A percentile compares a stretch with the other conserved stretches of the same genome.
Conservation (phyloP, 2,888 invertebrate species). For the Pecten maximus region DNA sequence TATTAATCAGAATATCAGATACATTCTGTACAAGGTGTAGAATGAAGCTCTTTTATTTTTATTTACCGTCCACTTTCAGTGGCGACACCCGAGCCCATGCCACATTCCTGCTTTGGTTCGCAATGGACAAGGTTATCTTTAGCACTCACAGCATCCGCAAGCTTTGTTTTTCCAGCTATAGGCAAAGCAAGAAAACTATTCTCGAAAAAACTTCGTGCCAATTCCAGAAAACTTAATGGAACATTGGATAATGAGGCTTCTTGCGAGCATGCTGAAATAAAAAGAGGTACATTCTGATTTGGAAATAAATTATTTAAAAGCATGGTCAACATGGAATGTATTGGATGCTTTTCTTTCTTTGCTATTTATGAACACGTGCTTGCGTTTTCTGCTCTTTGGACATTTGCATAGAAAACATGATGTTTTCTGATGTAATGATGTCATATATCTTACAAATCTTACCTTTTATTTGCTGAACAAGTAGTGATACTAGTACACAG, state of each 20-base stretch:
- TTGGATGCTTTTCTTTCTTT: not conserved
- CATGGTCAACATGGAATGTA: not conserved
- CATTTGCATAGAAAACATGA: too few relatives aligned
- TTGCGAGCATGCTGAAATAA: not conserved
- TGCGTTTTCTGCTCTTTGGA: not conserved
- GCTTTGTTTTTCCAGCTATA: not conserved
- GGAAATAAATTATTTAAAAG: not conserved
- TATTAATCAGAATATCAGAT: not conserved
- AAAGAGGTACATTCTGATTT: not conserved
- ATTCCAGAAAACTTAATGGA: not conserved
- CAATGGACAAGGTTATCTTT: constrained; percentile 8
- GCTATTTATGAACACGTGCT: not conserved
- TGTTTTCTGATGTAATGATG: too few relatives aligned
- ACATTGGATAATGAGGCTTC: not conserved
- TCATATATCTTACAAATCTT: too few relatives aligned
- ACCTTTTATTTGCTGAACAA: too few relatives aligned
- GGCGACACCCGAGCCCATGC: not conserved
- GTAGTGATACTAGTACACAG: too few relatives aligned
- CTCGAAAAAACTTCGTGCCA: not conserved
- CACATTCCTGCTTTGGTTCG: not conserved
- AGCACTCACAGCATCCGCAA: not conserved
- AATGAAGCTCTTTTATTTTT: not conserved
- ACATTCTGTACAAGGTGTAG: not conserved
- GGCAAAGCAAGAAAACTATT: not conserved
- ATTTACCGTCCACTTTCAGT: constrained; percentile 7